Percentiles rank a stretch among this genome's conserved stretches.
These are phyloP conservation scores for Omphaloscelis lunosa DNA, from an alignment of 2,888 invertebrate species.

Conservation along the genomic window DNA sequence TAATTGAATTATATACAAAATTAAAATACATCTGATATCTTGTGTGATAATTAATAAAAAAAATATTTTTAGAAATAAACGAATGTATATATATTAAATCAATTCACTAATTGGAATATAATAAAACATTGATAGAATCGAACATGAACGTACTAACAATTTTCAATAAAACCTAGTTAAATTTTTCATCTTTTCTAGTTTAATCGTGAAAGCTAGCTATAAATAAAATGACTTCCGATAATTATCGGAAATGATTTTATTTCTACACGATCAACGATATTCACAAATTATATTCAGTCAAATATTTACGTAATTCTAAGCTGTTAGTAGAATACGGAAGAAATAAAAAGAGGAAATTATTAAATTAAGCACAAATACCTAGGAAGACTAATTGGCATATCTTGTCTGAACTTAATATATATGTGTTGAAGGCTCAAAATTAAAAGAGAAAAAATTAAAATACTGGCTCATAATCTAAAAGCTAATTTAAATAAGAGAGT, in stretches of 20 bases:
- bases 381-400: slow-evolving; percentile 63
- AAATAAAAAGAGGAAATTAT: slow-evolving; percentile 26
- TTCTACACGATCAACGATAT: slow-evolving; percentile 45
- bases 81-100: not conserved
- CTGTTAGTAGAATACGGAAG: slow-evolving; percentile 35
- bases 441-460: slow-evolving; percentile 19
- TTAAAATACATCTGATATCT: slow-evolving; percentile 11
- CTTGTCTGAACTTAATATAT: slow-evolving; percentile 14
- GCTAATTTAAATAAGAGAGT: slow-evolving; percentile 17
- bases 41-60: slow-evolving; percentile 9
- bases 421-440: not conserved
- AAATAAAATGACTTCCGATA: slow-evolving; percentile 55
- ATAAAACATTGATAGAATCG: slow-evolving; percentile 4
- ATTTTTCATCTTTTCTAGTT: slow-evolving; percentile 31
- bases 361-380: slow-evolving; percentile 51
- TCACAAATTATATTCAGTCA: slow-evolving; percentile 65
- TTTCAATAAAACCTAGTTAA: slow-evolving; percentile 9
- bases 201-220: slow-evolving; percentile 42
- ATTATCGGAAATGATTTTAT: slow-evolving; percentile 51
- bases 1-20: slow-evolving; percentile 19
- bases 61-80: not conserved
- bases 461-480: slow-evolving; percentile 45
- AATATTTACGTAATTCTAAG: slow-evolving; percentile 58
- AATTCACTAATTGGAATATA: slow-evolving; percentile 9
- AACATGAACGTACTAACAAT: slow-evolving; percentile 23